A percentile compares a stretch with the other conserved stretches of the same genome.
These are phyloP conservation scores for Piscicola geometra DNA, from an alignment of 2,888 invertebrate genomes.

Conservation along the genomic window DNA sequence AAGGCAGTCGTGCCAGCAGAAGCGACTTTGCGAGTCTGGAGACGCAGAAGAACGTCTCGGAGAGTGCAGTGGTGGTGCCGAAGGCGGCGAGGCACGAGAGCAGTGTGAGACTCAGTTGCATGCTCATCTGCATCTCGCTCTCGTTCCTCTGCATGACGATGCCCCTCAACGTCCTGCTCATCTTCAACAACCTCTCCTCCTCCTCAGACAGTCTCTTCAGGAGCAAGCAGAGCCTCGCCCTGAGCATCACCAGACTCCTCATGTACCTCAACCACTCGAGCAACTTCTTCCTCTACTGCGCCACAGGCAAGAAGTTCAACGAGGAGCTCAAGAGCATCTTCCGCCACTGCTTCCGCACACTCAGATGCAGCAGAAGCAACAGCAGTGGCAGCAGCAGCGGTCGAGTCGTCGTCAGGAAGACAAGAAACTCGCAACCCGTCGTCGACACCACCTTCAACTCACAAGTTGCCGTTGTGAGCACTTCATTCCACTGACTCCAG, in stretches of 20 bases:
- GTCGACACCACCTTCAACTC: background rate
- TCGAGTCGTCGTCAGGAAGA: background rate
- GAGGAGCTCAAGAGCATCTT: constrained; percentile 32
- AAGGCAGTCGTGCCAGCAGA: background rate
- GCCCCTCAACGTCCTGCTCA: constrained; percentile 48
- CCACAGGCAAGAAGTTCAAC: constrained; percentile 44
- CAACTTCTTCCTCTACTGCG: constrained; percentile 48
- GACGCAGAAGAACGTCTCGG: background rate
- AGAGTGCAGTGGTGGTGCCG: background rate
- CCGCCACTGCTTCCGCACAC: background rate
- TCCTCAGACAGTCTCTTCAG: background rate
- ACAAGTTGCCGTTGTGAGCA: background rate
- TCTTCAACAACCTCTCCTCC: constrained; percentile 10
- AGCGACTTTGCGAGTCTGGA: background rate
- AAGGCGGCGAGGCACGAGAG: constrained; percentile 38
- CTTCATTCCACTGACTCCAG: constrained; percentile 6
- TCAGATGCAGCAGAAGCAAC: background rate
- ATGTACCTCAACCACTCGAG: constrained; percentile 53
- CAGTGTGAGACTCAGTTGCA: constrained; percentile 47
- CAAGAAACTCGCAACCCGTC: background rate
- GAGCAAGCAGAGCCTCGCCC: constrained; percentile 40
- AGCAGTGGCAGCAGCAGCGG: background rate
- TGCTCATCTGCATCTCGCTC: constrained; percentile 52
- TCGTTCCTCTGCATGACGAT: constrained; percentile 52
- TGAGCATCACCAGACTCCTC: constrained; percentile 49